Conservation (phyloP, 2,113 vertebrate species). For the Parus major region DNA sequence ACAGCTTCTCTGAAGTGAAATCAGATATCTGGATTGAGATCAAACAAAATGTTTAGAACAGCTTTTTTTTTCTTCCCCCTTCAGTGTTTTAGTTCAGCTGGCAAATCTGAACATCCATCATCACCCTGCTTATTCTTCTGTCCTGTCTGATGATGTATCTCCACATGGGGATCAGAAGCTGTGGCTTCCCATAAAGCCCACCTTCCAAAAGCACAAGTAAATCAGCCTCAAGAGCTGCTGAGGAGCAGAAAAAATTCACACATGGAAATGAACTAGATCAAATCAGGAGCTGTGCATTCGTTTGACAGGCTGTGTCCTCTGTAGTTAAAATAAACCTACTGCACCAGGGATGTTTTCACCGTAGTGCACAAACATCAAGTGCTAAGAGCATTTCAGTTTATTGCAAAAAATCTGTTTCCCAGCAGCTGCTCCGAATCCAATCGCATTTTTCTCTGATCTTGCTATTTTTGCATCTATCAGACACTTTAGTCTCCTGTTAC, state of each 20-base stretch:
- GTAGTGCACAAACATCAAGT: conserved; percentile 7
- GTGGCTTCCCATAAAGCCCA: neutral
- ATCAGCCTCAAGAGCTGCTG: neutral
- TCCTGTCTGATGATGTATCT: neutral
- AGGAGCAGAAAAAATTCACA: neutral
- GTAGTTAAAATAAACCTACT: conserved; percentile 29
- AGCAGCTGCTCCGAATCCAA: conserved; percentile 30
- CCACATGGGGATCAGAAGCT: neutral
- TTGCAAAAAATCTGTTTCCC: conserved; percentile 7
- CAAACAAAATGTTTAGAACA: neutral
- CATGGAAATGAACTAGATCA: neutral
- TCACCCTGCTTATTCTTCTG: neutral
- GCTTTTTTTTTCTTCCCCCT: fast-evolving
- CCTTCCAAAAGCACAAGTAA: neutral
- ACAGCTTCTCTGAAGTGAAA: conserved; percentile 14
- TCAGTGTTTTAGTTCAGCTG: neutral
- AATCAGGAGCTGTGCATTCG: neutral
- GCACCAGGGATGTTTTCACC: neutral
- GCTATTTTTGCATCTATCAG: conserved; percentile 17
- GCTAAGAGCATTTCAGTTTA: conserved; percentile 7
- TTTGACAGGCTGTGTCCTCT: conserved; percentile 44
- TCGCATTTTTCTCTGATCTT: conserved; percentile 40
- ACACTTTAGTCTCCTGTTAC: conserved; percentile 26
- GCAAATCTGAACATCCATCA: conserved; percentile 22
- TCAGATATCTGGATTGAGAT: neutral